Evolutionary conservation across 2,113 vertebrate species (phyloP), one percentile per base, ranked within the genome.

Genomic region (Takifugu bimaculatus): DNA sequence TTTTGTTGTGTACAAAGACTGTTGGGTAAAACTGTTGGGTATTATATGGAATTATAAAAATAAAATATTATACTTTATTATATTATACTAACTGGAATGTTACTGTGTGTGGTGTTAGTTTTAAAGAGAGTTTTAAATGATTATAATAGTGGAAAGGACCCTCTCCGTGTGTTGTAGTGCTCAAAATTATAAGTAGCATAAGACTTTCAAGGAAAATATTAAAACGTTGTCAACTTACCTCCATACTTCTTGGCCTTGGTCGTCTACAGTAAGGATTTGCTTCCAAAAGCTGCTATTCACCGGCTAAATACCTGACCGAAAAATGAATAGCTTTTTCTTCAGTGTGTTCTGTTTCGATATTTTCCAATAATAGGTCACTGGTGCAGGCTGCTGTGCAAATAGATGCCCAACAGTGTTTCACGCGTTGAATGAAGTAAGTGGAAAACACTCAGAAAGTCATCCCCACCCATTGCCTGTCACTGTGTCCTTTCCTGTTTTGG

Each of bases 401-500:
- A 60, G 70, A 56, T 60, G 58, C 69, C 74, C 14, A 48, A 56
- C 54, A 44, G 15, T 58, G 71, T 79, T 76, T 68, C 58, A 52
- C 72, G 66, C 74, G 70, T 85, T 86, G 70, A 86, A 72, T 83
- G 75, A 80, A 78, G 74, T 75, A 75, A 87, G 73, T 85, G 80
- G 82, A 80, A 83, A 80, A 81, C 77, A 67, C 51, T 79, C 57
- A 69, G 63, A 77, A 70, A 75, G 56, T 54, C 75, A 70, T 74
- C 86, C 81, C 79, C 87, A 88, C 85, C 88, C 87, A 84, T 82
- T 81, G 74, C 79, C 62, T 63, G 74, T 77, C 68, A 85, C 67
- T 63, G 76, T 60, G 72, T 76, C 77, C 77, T 79, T 89, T 90
- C 88, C 90, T 89, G 86, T 88, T 89, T 81, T 86, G 73, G 55